Conservation (phyloP, 1,140 invertebrate genomes). For the Dinothrombium tinctorium region DNA sequence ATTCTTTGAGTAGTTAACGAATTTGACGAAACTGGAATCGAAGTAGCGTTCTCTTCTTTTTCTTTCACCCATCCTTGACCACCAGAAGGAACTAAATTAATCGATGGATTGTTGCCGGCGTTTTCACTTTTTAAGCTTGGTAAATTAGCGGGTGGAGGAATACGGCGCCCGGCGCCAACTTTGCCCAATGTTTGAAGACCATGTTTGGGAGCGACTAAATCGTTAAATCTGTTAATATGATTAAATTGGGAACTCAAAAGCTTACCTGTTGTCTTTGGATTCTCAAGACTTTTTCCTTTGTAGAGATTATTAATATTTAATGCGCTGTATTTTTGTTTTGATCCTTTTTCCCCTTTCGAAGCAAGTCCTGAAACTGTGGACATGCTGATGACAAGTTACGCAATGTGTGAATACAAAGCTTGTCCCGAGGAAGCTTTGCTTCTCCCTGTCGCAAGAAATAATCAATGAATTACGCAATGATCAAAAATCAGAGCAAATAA, state of each 20-base stretch:
- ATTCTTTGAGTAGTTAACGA: constrained; percentile 13
- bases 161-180: constrained; percentile 72
- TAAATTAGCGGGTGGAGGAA: constrained; percentile 70
- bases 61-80: constrained; percentile 41
- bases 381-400: constrained; percentile 65
- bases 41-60: constrained; percentile 17
- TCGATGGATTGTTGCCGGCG: constrained; percentile 39
- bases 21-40: constrained; percentile 19
- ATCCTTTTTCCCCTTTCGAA: constrained; percentile 61
- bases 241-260: background rate
- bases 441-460: no score
- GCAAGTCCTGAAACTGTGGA: constrained; percentile 55
- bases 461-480: no score
- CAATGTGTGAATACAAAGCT: no score
- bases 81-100: constrained; percentile 42
- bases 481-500: no score
- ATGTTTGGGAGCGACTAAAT: constrained; percentile 66
- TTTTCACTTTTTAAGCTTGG: constrained; percentile 89
- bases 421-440: no score
- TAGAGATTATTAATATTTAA: constrained; percentile 93
- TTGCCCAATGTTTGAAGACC: constrained; percentile 95
- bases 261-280: constrained; percentile 25
- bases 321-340: constrained; percentile 55
- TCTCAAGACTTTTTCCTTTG: constrained; percentile 45
- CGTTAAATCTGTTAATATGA: background rate